Evolutionary conservation across 2,113 vertebrate species (phyloP).

Genomic region (Pseudorhombus dupliciocellatus): DNA sequence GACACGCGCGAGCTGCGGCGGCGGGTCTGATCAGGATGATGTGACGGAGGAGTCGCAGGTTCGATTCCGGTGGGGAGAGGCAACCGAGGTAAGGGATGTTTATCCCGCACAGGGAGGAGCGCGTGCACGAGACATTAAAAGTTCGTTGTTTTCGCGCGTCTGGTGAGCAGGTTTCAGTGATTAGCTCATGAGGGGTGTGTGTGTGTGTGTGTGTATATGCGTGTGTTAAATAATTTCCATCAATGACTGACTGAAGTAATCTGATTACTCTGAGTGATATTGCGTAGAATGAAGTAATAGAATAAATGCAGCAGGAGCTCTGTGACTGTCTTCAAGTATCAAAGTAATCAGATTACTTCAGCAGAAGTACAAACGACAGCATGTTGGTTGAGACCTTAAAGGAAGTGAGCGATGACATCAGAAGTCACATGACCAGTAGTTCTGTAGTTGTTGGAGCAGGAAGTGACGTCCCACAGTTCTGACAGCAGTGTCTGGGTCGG

Average conservation of each 20-base stretch:
- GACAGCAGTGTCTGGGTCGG: too few relatives aligned
- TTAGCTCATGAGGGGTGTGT: background rate
- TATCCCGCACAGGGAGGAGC: background rate
- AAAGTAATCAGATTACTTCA: background rate
- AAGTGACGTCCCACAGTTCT: too few relatives aligned
- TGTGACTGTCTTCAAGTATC: background rate
- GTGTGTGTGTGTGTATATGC: too few relatives aligned
- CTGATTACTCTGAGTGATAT: background rate
- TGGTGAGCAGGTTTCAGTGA: background rate
- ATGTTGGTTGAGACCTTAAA: background rate
- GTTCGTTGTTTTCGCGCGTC: background rate
- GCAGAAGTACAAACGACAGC: background rate
- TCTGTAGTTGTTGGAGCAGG: too few relatives aligned
- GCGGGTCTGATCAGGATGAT: background rate
- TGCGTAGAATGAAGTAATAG: too few relatives aligned
- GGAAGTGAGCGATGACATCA: background rate
- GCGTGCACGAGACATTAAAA: background rate
- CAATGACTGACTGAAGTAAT: background rate
- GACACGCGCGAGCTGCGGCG: too few relatives aligned
- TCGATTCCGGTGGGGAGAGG: background rate
- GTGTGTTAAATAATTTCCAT: background rate
- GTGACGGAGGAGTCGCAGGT: constrained; percentile 16
- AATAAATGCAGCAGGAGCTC: too few relatives aligned
- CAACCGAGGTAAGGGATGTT: background rate
- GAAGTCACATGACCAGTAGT: background rate